Evolutionary conservation across 2,797 vertebrate genomes (phyloP).

Genomic region (Malacoraja senta): DNA sequence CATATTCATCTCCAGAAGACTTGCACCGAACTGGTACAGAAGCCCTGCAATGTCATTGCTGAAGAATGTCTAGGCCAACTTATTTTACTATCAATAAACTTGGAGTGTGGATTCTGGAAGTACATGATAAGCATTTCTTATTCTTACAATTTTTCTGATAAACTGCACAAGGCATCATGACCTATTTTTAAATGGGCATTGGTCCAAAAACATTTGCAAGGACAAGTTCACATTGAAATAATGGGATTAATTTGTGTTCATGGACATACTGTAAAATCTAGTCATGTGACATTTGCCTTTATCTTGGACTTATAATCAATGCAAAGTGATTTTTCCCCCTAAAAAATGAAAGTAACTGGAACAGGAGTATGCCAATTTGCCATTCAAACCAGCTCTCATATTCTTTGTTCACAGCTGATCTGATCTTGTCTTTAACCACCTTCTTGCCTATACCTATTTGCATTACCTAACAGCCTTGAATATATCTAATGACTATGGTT

Average conservation of each 20-base stretch:
- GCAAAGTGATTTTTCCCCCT: neutral
- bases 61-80: neutral
- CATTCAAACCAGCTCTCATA: too few species aligned
- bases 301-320: neutral
- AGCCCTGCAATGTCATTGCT: too few species aligned
- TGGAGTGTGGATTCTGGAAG: neutral
- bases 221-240: neutral
- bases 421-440: too few species aligned
- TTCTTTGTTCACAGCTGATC: too few species aligned
- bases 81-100: neutral
- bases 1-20: too few species aligned
- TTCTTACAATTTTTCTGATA: constrained; percentile 6
- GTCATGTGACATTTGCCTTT: neutral
- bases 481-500: neutral
- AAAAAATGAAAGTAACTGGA: neutral
- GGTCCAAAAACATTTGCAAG: neutral
- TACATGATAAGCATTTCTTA: neutral
- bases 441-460: too few species aligned
- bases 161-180: neutral
- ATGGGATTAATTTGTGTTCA: neutral
- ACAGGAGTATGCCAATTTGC: too few species aligned
- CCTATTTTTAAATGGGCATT: constrained; percentile 7
- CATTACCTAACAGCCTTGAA: neutral
- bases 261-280: neutral
- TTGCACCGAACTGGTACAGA: too few species aligned